Percentiles rank a stretch among this genome's conserved stretches.
Conservation (phyloP, 2,113 vertebrate species). For the Nansenia antarctica region DNA sequence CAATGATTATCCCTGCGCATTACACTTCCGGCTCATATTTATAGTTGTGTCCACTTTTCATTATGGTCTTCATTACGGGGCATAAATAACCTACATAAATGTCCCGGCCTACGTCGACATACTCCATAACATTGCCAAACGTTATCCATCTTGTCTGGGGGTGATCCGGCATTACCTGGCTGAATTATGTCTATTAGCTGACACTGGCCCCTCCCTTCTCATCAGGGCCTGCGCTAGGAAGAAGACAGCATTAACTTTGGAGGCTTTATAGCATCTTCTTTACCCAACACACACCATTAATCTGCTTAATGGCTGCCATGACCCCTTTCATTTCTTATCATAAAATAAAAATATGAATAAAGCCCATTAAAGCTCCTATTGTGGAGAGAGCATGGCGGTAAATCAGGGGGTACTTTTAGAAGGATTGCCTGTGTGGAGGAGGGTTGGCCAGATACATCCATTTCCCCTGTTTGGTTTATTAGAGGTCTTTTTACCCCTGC, state of each 20-base stretch:
- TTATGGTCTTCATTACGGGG: slow-evolving; percentile 79
- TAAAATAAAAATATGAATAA: slow-evolving; percentile 82
- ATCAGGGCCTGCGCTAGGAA: slow-evolving; percentile 51
- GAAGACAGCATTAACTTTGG: slow-evolving; percentile 74
- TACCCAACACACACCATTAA: slow-evolving; percentile 77
- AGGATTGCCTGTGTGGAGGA: slow-evolving; percentile 61
- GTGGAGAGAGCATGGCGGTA: slow-evolving; percentile 65
- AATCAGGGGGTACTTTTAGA: slow-evolving; percentile 71
- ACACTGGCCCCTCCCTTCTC: slow-evolving; percentile 61
- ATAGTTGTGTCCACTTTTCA: slow-evolving; percentile 83
- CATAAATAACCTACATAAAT: slow-evolving; percentile 81
- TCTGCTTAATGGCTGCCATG: slow-evolving; percentile 74
- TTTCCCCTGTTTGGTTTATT: slow-evolving; percentile 58
- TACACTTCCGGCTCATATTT: slow-evolving; percentile 73
- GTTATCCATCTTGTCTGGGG: slow-evolving; percentile 73
- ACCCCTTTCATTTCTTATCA: slow-evolving; percentile 80
- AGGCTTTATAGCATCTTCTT: slow-evolving; percentile 79
- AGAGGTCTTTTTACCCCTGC: slow-evolving; percentile 23
- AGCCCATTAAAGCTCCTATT: slow-evolving; percentile 76
- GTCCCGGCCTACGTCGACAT: slow-evolving; percentile 65
- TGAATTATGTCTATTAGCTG: slow-evolving; percentile 77
- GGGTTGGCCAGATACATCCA: slow-evolving; percentile 57
- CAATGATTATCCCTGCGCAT: slow-evolving; percentile 73
- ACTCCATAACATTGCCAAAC: slow-evolving; percentile 72
- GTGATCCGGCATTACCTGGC: slow-evolving; percentile 75